These are phyloP conservation scores for Alectura lathami DNA, from an alignment of 2,113 vertebrate species.

Conservation along the genomic window DNA sequence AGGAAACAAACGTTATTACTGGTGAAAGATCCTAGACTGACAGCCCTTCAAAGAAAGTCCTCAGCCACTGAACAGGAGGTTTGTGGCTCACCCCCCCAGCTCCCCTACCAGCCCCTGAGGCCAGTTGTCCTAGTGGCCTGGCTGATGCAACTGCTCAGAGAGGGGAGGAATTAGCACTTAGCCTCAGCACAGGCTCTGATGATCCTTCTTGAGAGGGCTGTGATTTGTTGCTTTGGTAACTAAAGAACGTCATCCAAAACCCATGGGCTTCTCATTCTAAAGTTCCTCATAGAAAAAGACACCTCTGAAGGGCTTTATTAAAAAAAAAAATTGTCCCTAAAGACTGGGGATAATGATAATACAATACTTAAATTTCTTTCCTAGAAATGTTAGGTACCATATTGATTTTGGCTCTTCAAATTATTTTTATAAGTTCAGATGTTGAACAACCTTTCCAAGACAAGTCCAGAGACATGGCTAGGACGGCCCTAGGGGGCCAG, in stretches of 20 bases:
- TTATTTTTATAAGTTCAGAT: neutral
- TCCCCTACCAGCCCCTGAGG: neutral
- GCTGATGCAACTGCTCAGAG: neutral
- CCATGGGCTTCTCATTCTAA: neutral
- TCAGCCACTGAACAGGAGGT: neutral
- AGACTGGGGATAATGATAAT: neutral
- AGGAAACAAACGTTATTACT: constrained; percentile 23
- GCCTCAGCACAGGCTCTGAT: neutral
- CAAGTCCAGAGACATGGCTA: neutral
- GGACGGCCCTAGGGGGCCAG: neutral
- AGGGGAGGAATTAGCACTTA: neutral
- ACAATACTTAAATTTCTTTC: neutral
- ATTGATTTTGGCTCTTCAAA: neutral
- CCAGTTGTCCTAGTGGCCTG: neutral
- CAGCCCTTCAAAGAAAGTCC: constrained; percentile 34
- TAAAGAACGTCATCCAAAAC: neutral
- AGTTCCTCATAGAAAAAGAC: neutral
- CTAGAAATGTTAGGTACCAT: neutral
- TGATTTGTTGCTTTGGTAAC: neutral
- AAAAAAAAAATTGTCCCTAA: neutral
- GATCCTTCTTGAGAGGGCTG: neutral
- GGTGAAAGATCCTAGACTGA: constrained; percentile 12
- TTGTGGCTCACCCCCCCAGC: neutral
- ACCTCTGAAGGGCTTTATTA: neutral
- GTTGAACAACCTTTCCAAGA: neutral